Evolutionary conservation across 30 jellyfish, hydroid and myxozoan species (phyloP).

Genomic region (Euphysa ruthae): DNA sequence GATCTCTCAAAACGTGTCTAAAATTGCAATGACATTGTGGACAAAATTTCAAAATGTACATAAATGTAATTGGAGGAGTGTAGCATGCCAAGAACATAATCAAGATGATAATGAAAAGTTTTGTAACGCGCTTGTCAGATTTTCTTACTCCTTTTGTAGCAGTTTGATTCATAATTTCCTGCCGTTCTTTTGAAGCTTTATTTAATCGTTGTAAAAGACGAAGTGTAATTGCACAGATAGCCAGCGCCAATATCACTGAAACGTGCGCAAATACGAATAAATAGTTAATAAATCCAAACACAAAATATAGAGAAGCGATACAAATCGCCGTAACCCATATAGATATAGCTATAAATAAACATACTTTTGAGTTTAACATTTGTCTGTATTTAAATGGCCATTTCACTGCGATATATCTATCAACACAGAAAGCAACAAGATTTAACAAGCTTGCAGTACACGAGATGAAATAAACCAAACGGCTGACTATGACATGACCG

Average conservation of each 20-base stretch:
- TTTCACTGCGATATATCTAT: slow-evolving; percentile 52
- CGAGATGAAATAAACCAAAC: slow-evolving; percentile 62
- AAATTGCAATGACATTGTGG: slow-evolving; percentile 60
- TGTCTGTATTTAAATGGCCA: slow-evolving; percentile 45
- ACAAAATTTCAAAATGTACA: slow-evolving; percentile 66
- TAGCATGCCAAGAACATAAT: slow-evolving; percentile 44
- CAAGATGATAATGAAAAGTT: slow-evolving; percentile 44
- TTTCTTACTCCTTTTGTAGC: neutral
- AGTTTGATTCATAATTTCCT: slow-evolving; percentile 8
- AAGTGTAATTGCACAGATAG: slow-evolving; percentile 43
- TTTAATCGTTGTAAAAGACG: slow-evolving; percentile 1
- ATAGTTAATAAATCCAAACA: slow-evolving; percentile 45
- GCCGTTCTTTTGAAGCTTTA: slow-evolving; percentile 15
- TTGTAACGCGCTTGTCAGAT: slow-evolving; percentile 51
- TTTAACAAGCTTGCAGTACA: slow-evolving; percentile 78
- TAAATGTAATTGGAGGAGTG: slow-evolving; percentile 68
- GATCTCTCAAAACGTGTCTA: slow-evolving; percentile 80
- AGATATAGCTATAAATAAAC: slow-evolving; percentile 27
- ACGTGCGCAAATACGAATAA: slow-evolving; percentile 52
- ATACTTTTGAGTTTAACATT: slow-evolving; percentile 9
- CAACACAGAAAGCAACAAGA: slow-evolving; percentile 74
- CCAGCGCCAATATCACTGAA: slow-evolving; percentile 48
- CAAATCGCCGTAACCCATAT: slow-evolving; percentile 64
- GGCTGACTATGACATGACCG: slow-evolving; percentile 25
- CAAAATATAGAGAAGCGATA: slow-evolving; percentile 51